Evolutionary conservation across 2,888 invertebrate genomes (phyloP).

Genomic region (Lumbricus terrestris): DNA sequence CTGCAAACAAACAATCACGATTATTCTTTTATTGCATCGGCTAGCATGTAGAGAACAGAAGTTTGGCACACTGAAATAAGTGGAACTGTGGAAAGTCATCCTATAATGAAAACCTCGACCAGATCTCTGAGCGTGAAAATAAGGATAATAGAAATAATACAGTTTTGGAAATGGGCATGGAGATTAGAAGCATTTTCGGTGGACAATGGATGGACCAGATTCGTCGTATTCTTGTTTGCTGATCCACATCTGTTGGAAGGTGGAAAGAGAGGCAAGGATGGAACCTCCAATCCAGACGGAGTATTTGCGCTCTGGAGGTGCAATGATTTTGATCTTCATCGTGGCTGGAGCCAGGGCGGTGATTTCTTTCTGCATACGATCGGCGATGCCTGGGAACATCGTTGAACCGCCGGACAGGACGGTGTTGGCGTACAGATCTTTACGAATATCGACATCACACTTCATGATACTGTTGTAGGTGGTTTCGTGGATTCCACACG

Average conservation of each 20-base stretch:
- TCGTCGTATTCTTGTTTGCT: conserved; percentile 96
- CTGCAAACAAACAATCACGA: too few relatives aligned
- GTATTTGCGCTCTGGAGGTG: conserved; percentile 93
- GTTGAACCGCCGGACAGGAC: conserved; percentile 90
- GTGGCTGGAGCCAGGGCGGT: conserved; percentile 73
- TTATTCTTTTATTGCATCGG: too few relatives aligned
- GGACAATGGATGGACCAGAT: conserved; percentile 90
- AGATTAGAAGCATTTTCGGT: conserved; percentile 96
- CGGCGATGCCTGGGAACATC: conserved; percentile 95
- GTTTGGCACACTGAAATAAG: too few relatives aligned
- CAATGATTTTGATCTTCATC: conserved; percentile 74
- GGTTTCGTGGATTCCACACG: conserved; percentile 46
- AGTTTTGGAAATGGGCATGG: background rate
- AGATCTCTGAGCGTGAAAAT: too few relatives aligned
- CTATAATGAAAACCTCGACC: too few relatives aligned
- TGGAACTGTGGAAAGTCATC: too few relatives aligned
- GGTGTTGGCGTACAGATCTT: conserved; percentile 64
- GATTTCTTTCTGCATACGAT: conserved; percentile 96
- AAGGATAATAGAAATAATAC: too few relatives aligned
- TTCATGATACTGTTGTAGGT: conserved; percentile 55
- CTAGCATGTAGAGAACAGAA: too few relatives aligned
- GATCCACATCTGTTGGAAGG: conserved; percentile 93
- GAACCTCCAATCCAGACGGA: conserved; percentile 98
- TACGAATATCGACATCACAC: conserved; percentile 58
- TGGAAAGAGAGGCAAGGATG: conserved; percentile 86